Evolutionary conservation across 2,888 invertebrate species (phyloP).

Genomic region (Willowsia nigromaculata): DNA sequence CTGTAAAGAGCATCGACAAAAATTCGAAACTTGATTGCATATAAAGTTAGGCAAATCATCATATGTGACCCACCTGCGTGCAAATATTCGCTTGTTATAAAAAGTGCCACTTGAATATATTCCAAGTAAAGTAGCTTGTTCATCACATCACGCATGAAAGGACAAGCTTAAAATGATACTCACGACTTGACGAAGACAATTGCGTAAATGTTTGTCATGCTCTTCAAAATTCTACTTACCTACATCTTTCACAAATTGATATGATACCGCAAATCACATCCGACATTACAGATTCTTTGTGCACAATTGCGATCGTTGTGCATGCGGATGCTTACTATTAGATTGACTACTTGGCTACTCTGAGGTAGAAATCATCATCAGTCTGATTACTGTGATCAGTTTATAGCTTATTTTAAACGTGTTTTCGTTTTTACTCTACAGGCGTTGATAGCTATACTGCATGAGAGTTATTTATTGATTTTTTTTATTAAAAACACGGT

Average conservation of each 20-base stretch:
- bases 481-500: too few relatives aligned
- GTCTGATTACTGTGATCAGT: neutral
- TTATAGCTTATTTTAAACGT: neutral
- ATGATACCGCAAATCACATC: conserved; percentile 9
- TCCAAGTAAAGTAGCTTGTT: neutral
- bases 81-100: neutral
- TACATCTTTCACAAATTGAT: neutral
- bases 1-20: neutral
- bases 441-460: neutral
- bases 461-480: neutral
- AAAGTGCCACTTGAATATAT: neutral
- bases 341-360: too few relatives aligned
- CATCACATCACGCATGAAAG: neutral
- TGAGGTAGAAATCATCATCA: neutral
- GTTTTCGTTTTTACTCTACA: neutral
- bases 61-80: neutral
- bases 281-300: neutral
- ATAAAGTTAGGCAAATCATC: too few relatives aligned
- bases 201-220: conserved; percentile 12
- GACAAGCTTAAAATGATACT: conserved; percentile 1
- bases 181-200: conserved; percentile 17
- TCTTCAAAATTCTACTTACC: conserved; percentile 14
- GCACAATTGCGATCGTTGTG: neutral
- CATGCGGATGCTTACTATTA: neutral
- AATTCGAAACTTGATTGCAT: neutral